Evolutionary conservation across 92 coral and sea anemone species (phyloP).

Genomic region (Phymanthus crucifer): DNA sequence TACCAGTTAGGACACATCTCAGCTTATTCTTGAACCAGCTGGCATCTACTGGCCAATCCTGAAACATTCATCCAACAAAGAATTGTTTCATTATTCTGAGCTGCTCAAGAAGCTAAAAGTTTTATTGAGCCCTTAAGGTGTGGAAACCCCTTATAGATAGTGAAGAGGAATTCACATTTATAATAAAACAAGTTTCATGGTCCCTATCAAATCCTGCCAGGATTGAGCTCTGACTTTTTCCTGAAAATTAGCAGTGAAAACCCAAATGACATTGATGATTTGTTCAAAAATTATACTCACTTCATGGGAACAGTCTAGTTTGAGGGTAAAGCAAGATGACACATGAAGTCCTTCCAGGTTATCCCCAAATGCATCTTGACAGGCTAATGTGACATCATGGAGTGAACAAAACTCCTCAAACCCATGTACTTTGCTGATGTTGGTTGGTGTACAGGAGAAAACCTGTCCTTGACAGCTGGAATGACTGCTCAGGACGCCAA

Average conservation of each 20-base stretch:
- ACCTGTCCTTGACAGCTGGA: slow-evolving; percentile 95
- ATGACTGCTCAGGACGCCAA: slow-evolving; percentile 85
- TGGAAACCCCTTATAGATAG: too few relatives aligned
- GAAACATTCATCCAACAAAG: slow-evolving; percentile 3
- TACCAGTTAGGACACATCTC: slow-evolving; percentile 76
- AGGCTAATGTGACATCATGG: slow-evolving; percentile 80
- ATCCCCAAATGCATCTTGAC: slow-evolving; percentile 74
- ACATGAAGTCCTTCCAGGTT: slow-evolving; percentile 66
- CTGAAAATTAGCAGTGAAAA: too few relatives aligned
- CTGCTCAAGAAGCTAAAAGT: background rate
- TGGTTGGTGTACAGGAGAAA: slow-evolving; percentile 88
- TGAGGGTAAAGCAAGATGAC: slow-evolving; percentile 93
- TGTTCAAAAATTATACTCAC: slow-evolving; percentile 37
- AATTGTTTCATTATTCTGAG: background rate
- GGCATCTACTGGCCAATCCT: slow-evolving; percentile 99
- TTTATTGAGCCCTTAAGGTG: too few relatives aligned
- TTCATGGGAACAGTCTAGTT: slow-evolving; percentile 90
- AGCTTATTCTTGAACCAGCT: slow-evolving; percentile 83
- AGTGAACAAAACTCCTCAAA: slow-evolving; percentile 96
- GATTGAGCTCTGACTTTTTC: too few relatives aligned
- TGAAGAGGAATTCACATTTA: too few relatives aligned
- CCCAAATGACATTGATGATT: too few relatives aligned
- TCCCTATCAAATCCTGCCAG: too few relatives aligned
- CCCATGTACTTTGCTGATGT: slow-evolving; percentile 65
- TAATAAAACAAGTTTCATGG: too few relatives aligned